Conservation (phyloP, 2,797 vertebrate species). For the Brachyrhaphis roseni region DNA sequence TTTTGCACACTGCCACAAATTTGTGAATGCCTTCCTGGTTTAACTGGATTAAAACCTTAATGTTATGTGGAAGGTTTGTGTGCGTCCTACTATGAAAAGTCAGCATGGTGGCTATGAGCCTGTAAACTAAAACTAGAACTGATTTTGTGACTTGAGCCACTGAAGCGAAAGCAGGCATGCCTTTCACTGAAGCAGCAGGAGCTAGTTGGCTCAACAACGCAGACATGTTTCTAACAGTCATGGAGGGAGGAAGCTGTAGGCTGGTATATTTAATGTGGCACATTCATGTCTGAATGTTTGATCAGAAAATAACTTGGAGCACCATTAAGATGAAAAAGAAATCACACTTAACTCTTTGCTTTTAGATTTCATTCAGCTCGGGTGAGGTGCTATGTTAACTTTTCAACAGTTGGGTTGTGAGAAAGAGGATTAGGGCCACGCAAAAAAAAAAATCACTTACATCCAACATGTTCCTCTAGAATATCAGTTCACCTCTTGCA, state of each 20-base stretch:
- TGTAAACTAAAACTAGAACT: slow-evolving; percentile 8
- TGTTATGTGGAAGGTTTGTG: not conserved
- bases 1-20: not conserved
- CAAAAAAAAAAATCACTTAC: not conserved
- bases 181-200: slow-evolving; percentile 10
- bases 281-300: not conserved
- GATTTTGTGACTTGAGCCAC: not conserved
- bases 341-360: not conserved
- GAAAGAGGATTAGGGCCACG: not conserved
- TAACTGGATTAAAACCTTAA: not conserved
- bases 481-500: not conserved
- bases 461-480: not conserved
- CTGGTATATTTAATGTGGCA: not conserved
- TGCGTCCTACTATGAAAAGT: slow-evolving; percentile 4
- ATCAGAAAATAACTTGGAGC: not conserved
- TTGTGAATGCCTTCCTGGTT: not conserved
- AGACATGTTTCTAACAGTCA: not conserved
- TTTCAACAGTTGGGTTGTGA: not conserved
- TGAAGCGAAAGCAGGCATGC: not conserved
- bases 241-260: not conserved
- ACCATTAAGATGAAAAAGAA: not conserved
- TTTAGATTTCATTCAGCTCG: not conserved
- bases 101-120: slow-evolving; percentile 6
- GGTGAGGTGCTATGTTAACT: too few species aligned
- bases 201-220: not conserved